Evolutionary conservation across 1,140 invertebrate genomes (phyloP).

Genomic region (Drosophila mauritiana): DNA sequence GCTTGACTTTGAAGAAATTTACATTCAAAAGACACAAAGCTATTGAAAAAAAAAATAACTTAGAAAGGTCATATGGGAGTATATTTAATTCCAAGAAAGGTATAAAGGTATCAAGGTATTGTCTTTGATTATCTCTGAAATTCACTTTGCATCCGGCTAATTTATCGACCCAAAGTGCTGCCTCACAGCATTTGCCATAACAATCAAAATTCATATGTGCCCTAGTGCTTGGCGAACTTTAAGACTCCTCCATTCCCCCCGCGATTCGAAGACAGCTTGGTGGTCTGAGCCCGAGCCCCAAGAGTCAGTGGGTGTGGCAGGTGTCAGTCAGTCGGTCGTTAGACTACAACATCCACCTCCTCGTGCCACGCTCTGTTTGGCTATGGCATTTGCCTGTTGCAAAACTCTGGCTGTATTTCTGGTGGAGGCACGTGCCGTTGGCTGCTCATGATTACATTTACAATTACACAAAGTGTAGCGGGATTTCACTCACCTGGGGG

Average conservation of each 20-base stretch:
- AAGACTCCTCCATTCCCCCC: not conserved
- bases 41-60: too few species aligned
- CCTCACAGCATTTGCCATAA: constrained; percentile 8
- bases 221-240: constrained; percentile 12
- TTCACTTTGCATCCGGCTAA: not conserved
- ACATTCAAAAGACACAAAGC: too few species aligned
- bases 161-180: not conserved
- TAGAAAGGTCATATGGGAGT: too few species aligned
- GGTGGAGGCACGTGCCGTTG: constrained; percentile 43
- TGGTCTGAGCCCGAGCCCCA: not conserved
- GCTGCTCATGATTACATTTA: constrained; percentile 67
- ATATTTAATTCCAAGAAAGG: too few species aligned
- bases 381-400: constrained; percentile 62
- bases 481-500: constrained; percentile 66
- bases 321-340: constrained; percentile 39
- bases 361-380: constrained; percentile 74
- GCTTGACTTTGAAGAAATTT: not conserved
- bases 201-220: constrained; percentile 25
- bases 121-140: not conserved
- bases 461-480: constrained; percentile 50
- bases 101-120: too few species aligned
- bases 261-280: not conserved
- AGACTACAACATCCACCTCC: constrained; percentile 5
- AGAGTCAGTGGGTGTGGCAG: constrained; percentile 31
- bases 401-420: constrained; percentile 10